Base-by-base conservation (phyloP, 2,113 vertebrate species). In the Chinchilla lanigera region DNA sequence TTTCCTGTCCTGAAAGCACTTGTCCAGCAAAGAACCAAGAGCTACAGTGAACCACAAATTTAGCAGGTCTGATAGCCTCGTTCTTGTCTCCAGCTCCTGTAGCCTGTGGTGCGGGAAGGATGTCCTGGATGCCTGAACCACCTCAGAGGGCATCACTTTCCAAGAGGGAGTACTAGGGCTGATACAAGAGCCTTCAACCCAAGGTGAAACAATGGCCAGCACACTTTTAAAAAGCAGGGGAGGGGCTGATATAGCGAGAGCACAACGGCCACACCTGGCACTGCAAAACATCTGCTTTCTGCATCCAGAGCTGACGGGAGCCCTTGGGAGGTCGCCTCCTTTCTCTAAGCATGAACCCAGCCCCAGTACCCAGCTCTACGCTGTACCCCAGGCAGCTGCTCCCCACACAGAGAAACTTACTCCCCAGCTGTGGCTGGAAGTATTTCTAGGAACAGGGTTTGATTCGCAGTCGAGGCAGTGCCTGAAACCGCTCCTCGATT, bases 51-150 rank as follows among this genome's bases (percentile, higher is more conserved):
- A 73, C 0, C 3, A 65, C 4, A 6, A 7, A n/a, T 38, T 11
- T 56, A n/a, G 14, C 7, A 3, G 2, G 7, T 13, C 89, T 3
- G 9, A 28, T 81, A 33, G 7, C 28, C 10, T 54, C 2, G 35
- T 87, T 47, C 52, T 69, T 26, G 14, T 6, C 80, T 77, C 56
- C 2, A 71, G 65, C 38, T 50, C 26, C 86, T 41, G 58, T 63
- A 24, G 8, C 61, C 89, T 52, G 4, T 4, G 56, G n/a, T 20
- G 11, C 30, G 19, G 17, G 35, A 9, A 63, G 24, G 54, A 50
- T 58, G 30, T 52, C 81, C 52, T 0, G 28, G 0, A 2, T 0
- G 16, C 63, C 41, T 0, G 2, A 30, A 4, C 4, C 1, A 30
- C 20, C 90, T 6, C 38, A 24, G 19, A 73, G 54, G 52, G 19